Evolutionary conservation across 1,140 invertebrate genomes (phyloP).

Genomic region (Zaprionus vittiger): DNA sequence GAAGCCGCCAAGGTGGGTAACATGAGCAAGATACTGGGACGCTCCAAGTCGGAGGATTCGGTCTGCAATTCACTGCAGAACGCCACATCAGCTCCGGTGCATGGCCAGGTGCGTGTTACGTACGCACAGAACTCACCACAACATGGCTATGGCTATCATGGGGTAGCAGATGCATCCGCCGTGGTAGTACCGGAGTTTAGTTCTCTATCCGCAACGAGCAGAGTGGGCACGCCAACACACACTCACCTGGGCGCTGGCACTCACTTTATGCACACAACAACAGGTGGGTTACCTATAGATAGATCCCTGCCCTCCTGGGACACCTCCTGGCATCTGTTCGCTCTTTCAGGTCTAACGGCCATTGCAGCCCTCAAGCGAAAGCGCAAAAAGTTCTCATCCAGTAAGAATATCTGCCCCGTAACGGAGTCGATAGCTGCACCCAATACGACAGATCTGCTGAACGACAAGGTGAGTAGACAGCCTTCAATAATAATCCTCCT

Average conservation of each 20-base stretch:
- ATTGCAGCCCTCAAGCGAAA: constrained; percentile 90
- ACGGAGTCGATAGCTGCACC: constrained; percentile 76
- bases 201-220: constrained; percentile 14
- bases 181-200: constrained; percentile 7
- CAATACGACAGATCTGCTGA: constrained; percentile 63
- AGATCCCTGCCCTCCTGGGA: not conserved
- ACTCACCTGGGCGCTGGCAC: constrained; percentile 57
- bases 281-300: constrained; percentile 43
- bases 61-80: constrained; percentile 88
- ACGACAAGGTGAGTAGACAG: constrained; percentile 48
- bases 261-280: constrained; percentile 80
- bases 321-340: not conserved
- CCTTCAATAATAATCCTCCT: not conserved
- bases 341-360: constrained; percentile 85
- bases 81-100: constrained; percentile 58
- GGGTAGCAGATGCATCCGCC: constrained; percentile 13
- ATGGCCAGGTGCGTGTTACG: constrained; percentile 73
- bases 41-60: constrained; percentile 92
- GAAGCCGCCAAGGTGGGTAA: constrained; percentile 92
- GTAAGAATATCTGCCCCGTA: constrained; percentile 88
- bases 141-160: constrained; percentile 56
- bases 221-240: constrained; percentile 17
- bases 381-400: constrained; percentile 91
- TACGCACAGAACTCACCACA: constrained; percentile 74
- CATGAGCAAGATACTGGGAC: constrained; percentile 90